Conservation (phyloP, 64 coral and sea anemone species). For the Porites australiensis region DNA sequence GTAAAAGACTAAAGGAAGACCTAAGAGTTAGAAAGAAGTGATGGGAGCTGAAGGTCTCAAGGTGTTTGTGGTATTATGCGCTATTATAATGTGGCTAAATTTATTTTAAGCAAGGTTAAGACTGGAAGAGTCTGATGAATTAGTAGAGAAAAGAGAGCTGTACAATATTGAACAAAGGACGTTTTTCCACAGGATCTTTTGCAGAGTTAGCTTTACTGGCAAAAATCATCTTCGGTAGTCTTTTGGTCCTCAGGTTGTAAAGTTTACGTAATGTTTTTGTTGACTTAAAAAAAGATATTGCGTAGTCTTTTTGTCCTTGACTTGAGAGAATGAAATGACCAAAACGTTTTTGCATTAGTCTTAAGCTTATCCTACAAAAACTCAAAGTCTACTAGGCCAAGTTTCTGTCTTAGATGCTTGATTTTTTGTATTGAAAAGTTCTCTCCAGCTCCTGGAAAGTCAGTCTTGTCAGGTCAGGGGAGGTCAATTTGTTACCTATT, state of each 20-base stretch:
- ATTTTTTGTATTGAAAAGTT: too few species aligned
- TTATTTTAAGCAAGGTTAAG: not conserved
- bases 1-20: too few species aligned
- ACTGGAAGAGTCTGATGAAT: not conserved
- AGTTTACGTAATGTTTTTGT: constrained; percentile 43
- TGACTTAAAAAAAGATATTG: not conserved
- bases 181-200: too few species aligned
- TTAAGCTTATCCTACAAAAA: constrained; percentile 55
- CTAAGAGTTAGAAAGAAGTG: too few species aligned
- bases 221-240: constrained; percentile 9
- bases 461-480: too few species aligned
- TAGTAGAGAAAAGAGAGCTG: not conserved
- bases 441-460: too few species aligned
- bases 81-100: too few species aligned
- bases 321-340: constrained; percentile 71
- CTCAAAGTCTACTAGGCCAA: not conserved
- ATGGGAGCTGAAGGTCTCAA: too few species aligned
- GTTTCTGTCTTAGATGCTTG: too few species aligned
- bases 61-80: too few species aligned
- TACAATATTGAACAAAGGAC: too few species aligned
- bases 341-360: constrained; percentile 42
- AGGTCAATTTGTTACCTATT: too few species aligned
- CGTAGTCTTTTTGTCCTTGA: constrained; percentile 61
- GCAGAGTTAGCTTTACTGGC: not conserved
- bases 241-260: constrained; percentile 47